Evolutionary conservation across 2,797 vertebrate genomes (phyloP).

Genomic region (Sebastes iracundus): DNA sequence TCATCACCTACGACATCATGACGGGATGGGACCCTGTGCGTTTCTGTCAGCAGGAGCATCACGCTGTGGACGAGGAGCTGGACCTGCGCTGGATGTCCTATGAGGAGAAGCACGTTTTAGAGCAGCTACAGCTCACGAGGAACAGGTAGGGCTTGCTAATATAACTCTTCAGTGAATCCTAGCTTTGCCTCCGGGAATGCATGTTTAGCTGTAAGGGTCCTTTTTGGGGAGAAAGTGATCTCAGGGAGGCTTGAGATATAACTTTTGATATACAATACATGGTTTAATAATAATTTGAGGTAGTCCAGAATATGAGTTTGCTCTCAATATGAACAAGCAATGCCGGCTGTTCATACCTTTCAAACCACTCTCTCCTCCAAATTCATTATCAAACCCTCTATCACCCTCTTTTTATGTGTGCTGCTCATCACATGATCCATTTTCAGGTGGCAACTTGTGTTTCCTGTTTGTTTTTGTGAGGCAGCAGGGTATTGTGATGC

Average conservation of each 20-base stretch:
- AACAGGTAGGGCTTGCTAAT: slow-evolving; percentile 79
- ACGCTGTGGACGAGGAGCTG: slow-evolving; percentile 87
- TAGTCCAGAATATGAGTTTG: not conserved
- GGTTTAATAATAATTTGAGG: not conserved
- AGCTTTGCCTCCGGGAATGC: not conserved
- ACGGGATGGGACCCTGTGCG: slow-evolving; percentile 96
- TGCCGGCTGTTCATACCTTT: too few relatives aligned
- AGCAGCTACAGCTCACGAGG: slow-evolving; percentile 89
- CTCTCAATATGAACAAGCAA: not conserved
- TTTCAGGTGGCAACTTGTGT: not conserved
- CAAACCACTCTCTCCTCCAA: not conserved
- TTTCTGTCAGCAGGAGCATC: slow-evolving; percentile 92
- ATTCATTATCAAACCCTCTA: too few relatives aligned
- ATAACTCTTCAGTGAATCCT: not conserved
- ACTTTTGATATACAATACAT: not conserved
- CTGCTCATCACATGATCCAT: not conserved
- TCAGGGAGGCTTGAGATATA: not conserved
- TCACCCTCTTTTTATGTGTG: too few relatives aligned
- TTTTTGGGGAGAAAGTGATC: not conserved
- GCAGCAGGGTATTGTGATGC: not conserved
- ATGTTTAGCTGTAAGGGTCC: not conserved
- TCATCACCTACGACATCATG: slow-evolving; percentile 99
- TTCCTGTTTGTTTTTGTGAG: not conserved
- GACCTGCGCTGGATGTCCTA: slow-evolving; percentile 88
- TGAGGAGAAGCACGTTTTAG: slow-evolving; percentile 88